These are phyloP conservation scores for Caenorhabditis inopinata DNA, from an alignment of 1,140 invertebrate species.

Conservation along the genomic window DNA sequence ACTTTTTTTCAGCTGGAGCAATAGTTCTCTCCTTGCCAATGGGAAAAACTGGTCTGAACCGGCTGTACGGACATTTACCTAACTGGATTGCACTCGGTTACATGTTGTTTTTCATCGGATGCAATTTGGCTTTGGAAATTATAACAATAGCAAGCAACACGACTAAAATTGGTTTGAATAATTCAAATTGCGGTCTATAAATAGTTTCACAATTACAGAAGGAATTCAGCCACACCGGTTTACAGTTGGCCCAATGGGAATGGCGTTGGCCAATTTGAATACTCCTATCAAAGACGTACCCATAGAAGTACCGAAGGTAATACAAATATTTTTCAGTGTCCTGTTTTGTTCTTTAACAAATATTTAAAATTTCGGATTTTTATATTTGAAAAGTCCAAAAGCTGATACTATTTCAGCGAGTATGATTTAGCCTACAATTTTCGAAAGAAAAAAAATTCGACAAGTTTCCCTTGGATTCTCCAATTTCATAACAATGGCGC, in stretches of 20 bases:
- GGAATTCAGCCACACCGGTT: constrained; percentile 42
- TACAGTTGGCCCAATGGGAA: constrained; percentile 41
- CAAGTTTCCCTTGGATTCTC: too few relatives aligned
- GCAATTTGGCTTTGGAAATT: constrained; percentile 37
- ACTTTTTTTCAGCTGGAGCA: background rate
- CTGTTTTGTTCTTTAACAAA: too few relatives aligned
- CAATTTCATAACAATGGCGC: too few relatives aligned
- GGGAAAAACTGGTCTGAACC: constrained; percentile 43
- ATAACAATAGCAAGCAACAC: background rate
- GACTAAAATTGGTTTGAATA: constrained; percentile 22
- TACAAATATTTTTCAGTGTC: too few relatives aligned
- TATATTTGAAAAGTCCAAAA: too few relatives aligned
- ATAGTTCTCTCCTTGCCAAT: constrained; percentile 41
- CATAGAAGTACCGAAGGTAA: background rate
- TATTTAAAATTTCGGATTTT: too few relatives aligned
- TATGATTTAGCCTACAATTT: too few relatives aligned
- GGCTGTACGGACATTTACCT: constrained; percentile 35
- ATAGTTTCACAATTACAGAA: background rate
- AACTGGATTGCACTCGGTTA: constrained; percentile 41
- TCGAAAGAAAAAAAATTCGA: too few relatives aligned
- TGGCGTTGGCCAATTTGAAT: constrained; percentile 36
- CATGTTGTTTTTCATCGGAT: constrained; percentile 30
- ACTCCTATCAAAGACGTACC: constrained; percentile 29
- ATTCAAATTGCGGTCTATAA: too few relatives aligned
- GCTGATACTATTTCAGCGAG: too few relatives aligned